phyloP scores from a whole-genome alignment of 1,140 invertebrate species.

The Augochlora pura region DNA sequence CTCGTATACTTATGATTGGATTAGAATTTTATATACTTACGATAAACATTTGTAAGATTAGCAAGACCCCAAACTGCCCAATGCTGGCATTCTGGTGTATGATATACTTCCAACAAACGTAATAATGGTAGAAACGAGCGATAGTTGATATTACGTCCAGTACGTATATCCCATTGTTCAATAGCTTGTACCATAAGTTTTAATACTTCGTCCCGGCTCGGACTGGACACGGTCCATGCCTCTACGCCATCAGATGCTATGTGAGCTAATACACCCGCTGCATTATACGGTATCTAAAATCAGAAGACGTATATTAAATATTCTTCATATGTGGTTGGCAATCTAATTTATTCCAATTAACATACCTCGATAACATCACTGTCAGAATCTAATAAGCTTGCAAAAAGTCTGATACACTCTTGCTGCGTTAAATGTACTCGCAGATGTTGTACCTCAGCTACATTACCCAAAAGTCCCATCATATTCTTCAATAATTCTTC shows the following conservation, averaged over 20 bases:
- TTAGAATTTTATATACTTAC: constrained; percentile 82
- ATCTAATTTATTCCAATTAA: constrained; percentile 6
- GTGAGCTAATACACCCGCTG: constrained; percentile 96
- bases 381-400: constrained; percentile 89
- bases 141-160: constrained; percentile 97
- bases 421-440: constrained; percentile 91
- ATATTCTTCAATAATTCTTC: constrained; percentile 95
- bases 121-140: constrained; percentile 96
- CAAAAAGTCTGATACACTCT: constrained; percentile 92
- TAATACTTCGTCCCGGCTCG: constrained; percentile 88
- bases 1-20: not conserved
- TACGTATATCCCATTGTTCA: constrained; percentile 91
- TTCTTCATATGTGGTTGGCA: not conserved
- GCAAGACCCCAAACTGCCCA: constrained; percentile 99
- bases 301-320: not conserved
- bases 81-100: constrained; percentile 94
- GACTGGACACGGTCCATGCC: constrained; percentile 89
- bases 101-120: constrained; percentile 87
- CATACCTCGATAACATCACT: constrained; percentile 96
- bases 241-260: constrained; percentile 94
- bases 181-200: constrained; percentile 90
- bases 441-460: constrained; percentile 95
- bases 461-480: constrained; percentile 98
- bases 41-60: constrained; percentile 95
- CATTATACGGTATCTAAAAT: constrained; percentile 94